Evolutionary conservation across 53 echinoderm and acorn worm species (phyloP).

Genomic region (Mesocentrotus franciscanus): DNA sequence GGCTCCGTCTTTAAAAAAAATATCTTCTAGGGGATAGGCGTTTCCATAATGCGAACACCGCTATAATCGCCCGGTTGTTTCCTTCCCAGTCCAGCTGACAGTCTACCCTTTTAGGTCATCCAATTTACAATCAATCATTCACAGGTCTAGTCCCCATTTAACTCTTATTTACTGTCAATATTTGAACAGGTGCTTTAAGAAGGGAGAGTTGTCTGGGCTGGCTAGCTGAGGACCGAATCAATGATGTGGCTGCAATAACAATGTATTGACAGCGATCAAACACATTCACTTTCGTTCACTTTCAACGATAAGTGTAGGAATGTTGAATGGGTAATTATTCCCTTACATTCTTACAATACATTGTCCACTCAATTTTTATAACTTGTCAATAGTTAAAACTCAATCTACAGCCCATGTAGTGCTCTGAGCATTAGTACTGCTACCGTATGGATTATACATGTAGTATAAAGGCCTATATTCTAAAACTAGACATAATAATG

Average conservation of each 20-base stretch:
- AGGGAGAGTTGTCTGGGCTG: background rate
- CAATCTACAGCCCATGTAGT: background rate
- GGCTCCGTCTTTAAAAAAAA: background rate
- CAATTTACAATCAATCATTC: constrained; percentile 56
- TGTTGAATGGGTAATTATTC: constrained; percentile 1
- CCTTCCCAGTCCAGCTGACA: background rate
- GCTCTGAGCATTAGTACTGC: background rate
- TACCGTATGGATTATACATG: too few species aligned
- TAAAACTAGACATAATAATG: too few species aligned
- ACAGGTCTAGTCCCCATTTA: constrained; percentile 17
- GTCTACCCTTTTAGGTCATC: background rate
- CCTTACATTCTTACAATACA: background rate
- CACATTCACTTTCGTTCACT: constrained; percentile 17
- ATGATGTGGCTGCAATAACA: constrained; percentile 40
- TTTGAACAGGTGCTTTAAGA: constrained; percentile 61
- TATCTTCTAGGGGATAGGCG: background rate
- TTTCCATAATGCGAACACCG: background rate
- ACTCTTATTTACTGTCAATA: constrained; percentile 54
- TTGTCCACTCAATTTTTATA: background rate
- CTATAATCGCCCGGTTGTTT: background rate
- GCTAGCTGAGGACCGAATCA: constrained; percentile 9
- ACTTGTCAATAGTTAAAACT: background rate
- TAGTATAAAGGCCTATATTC: too few species aligned
- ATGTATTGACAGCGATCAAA: constrained; percentile 45
- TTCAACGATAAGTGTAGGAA: constrained; percentile 9